Evolutionary conservation across 2,888 invertebrate species (phyloP).

Genomic region (Carabus problematicus): DNA sequence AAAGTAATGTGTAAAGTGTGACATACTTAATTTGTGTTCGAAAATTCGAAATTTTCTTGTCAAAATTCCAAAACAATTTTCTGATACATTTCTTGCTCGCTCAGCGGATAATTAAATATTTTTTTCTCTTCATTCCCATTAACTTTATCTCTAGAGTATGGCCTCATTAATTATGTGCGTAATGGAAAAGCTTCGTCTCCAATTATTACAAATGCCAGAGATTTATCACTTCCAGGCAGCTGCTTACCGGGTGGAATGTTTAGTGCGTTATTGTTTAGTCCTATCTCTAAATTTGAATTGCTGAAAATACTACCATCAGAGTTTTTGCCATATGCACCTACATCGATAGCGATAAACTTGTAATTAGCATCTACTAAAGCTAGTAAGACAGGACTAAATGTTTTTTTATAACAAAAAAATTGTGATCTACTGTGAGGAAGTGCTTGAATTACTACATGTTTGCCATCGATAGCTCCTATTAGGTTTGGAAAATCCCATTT

Average conservation of each 20-base stretch:
- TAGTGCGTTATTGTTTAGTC: conserved; percentile 35
- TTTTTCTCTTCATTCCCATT: conserved; percentile 35
- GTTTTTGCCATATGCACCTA: conserved; percentile 45
- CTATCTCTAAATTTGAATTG: conserved; percentile 45
- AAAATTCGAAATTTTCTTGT: too few relatives aligned
- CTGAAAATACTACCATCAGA: conserved; percentile 46
- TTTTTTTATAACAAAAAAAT: conserved; percentile 47
- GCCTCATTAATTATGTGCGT: too few relatives aligned
- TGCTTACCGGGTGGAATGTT: conserved; percentile 42
- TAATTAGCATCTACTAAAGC: conserved; percentile 46
- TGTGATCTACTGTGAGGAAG: conserved; percentile 46
- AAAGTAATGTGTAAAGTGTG: too few relatives aligned
- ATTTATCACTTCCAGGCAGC: too few relatives aligned
- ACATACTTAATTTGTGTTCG: too few relatives aligned
- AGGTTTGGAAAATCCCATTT: too few relatives aligned
- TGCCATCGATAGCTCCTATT: too few relatives aligned
- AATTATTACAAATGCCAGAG: too few relatives aligned
- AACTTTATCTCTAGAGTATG: too few relatives aligned
- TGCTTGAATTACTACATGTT: conserved; percentile 46
- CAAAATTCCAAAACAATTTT: too few relatives aligned
- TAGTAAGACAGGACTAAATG: conserved; percentile 46
- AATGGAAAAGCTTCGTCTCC: too few relatives aligned
- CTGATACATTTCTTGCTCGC: conserved; percentile 38
- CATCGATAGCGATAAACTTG: conserved; percentile 44
- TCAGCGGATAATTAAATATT: conserved; percentile 8